phyloP scores from a whole-genome alignment of 1,140 invertebrate genomes.

The Drosophila chauvacae region DNA sequence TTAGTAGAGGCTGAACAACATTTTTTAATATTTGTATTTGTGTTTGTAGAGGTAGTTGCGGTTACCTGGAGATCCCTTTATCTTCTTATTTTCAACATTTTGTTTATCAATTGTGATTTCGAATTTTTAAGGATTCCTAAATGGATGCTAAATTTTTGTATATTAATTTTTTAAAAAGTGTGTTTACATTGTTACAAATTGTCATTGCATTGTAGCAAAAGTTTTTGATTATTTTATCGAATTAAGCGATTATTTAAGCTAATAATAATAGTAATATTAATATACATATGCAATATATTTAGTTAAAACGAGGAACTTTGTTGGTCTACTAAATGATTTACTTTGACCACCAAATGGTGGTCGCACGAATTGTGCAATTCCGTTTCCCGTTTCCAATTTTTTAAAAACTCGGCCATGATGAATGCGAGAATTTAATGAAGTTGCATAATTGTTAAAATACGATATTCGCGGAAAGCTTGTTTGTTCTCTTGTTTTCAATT shows the following conservation, averaged over 20 bases:
- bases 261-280: too few relatives aligned
- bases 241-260: too few relatives aligned
- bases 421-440: conserved; percentile 68
- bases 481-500: neutral
- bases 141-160: neutral
- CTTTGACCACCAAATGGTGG: neutral
- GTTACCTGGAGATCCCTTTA: neutral
- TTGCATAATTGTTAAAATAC: conserved; percentile 70
- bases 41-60: neutral
- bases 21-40: neutral
- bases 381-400: conserved; percentile 48
- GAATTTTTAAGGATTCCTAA: neutral
- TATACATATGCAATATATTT: neutral
- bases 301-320: neutral
- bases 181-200: too few relatives aligned
- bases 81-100: too few relatives aligned
- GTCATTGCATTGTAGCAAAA: neutral
- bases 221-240: neutral
- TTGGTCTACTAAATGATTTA: neutral
- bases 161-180: neutral
- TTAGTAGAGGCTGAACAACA: neutral
- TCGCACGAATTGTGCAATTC: conserved; percentile 49
- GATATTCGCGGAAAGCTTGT: conserved; percentile 12
- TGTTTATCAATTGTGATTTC: neutral
- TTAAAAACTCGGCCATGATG: conserved; percentile 55